A percentile compares a stretch with the other conserved stretches of the same genome.
These are phyloP conservation scores for Corythucha ciliata DNA, from an alignment of 2,888 invertebrate genomes.

Conservation along the genomic window DNA sequence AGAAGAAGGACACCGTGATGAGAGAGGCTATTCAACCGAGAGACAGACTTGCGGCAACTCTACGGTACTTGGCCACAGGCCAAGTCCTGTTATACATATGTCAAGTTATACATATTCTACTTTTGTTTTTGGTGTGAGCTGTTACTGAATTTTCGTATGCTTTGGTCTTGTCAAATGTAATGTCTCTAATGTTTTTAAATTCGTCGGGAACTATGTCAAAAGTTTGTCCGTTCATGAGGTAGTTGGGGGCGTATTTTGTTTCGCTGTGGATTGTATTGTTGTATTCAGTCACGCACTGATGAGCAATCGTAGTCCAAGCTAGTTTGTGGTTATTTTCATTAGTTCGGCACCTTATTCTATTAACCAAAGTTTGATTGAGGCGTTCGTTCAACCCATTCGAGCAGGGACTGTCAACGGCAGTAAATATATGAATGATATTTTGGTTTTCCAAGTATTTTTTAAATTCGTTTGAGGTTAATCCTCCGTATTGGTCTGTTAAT, in stretches of 20 bases:
- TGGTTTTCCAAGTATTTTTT: constrained; percentile 32
- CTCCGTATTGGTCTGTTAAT: constrained; percentile 35
- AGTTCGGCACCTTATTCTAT: constrained; percentile 24
- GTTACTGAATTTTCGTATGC: constrained; percentile 21
- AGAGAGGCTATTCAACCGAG: too few relatives aligned
- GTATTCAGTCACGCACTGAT: constrained; percentile 4
- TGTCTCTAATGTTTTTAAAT: constrained; percentile 12
- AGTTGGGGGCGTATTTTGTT: constrained; percentile 8
- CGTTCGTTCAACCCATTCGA: constrained; percentile 33
- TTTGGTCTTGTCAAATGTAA: constrained; percentile 19
- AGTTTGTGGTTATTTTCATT: background rate
- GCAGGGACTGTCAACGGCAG: constrained; percentile 32
- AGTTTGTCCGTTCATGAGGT: background rate
- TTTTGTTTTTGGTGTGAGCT: constrained; percentile 22
- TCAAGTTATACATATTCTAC: too few relatives aligned
- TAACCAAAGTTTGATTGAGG: constrained; percentile 32
- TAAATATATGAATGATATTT: constrained; percentile 30
- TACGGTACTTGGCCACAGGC: too few relatives aligned
- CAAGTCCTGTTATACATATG: too few relatives aligned
- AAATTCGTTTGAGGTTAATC: constrained; percentile 35
- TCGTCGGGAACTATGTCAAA: background rate
- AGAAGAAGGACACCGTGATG: too few relatives aligned
- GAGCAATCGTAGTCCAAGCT: constrained; percentile 3
- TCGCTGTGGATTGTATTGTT: constrained; percentile 9
- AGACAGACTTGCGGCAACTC: too few relatives aligned